A percentile compares a stretch with the other conserved stretches of the same genome.
Evolutionary conservation across 2,797 vertebrate species (phyloP).

Genomic region (Arremon aurantiirostris): DNA sequence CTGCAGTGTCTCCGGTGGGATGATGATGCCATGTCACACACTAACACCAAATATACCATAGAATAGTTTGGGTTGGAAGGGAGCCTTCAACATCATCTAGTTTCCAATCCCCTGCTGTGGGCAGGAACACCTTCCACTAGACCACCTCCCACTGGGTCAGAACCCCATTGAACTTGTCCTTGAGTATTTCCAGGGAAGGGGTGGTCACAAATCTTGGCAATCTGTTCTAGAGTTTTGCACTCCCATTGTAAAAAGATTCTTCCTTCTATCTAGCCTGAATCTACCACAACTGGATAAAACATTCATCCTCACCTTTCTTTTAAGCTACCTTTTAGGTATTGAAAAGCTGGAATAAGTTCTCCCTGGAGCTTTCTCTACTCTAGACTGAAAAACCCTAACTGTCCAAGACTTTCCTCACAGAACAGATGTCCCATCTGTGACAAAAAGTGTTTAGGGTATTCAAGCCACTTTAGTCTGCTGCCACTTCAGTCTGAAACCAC

Average conservation of each 20-base stretch:
- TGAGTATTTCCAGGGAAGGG: not conserved
- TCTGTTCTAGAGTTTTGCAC: not conserved
- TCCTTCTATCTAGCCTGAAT: not conserved
- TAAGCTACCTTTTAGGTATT: not conserved
- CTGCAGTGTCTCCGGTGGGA: accelerated
- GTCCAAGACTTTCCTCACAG: not conserved
- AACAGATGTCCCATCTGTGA: not conserved
- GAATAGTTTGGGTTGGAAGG: not conserved
- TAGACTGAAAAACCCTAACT: not conserved
- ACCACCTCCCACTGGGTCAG: not conserved
- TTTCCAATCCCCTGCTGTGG: not conserved
- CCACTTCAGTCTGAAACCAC: not conserved
- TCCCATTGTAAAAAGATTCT: not conserved
- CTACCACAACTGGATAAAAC: not conserved
- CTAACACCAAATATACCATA: not conserved
- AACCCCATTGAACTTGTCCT: not conserved
- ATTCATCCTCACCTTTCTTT: not conserved
- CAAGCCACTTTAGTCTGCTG: not conserved
- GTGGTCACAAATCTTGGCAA: not conserved
- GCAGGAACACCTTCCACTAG: not conserved
- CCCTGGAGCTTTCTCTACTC: not conserved
- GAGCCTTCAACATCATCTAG: not conserved
- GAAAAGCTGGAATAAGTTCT: not conserved
- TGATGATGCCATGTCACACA: not conserved
- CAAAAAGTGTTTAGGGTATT: not conserved